Percentiles rank a stretch among this genome's conserved stretches.
phyloP scores from a whole-genome alignment of 2,888 invertebrate genomes.

The Epistrophella euchroma region DNA sequence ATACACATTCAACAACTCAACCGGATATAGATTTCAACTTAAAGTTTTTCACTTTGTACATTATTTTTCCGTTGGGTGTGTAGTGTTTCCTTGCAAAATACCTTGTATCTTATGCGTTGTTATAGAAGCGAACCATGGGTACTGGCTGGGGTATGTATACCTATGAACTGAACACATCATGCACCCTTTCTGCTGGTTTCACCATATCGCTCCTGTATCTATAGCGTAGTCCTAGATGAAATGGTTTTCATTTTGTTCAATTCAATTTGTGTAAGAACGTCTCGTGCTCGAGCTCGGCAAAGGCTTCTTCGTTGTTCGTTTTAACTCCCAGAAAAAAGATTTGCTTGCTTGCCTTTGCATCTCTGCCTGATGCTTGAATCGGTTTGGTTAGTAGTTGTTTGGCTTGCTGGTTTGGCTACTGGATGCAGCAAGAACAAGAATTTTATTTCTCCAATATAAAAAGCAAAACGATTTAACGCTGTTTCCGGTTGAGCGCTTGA shows the following conservation, averaged over 20 bases:
- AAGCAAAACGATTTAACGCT: constrained; percentile 59
- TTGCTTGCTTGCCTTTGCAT: constrained; percentile 10
- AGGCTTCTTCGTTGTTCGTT: constrained; percentile 8
- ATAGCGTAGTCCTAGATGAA: constrained; percentile 38
- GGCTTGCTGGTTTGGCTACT: constrained; percentile 45
- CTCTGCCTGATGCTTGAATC: neutral
- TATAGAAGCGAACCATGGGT: constrained; percentile 1
- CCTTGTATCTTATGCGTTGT: constrained; percentile 18
- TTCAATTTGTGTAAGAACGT: constrained; percentile 66
- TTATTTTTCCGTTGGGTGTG: constrained; percentile 56
- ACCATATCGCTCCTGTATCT: neutral
- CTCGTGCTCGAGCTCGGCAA: constrained; percentile 33
- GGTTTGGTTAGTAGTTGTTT: constrained; percentile 33
- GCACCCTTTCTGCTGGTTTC: constrained; percentile 16
- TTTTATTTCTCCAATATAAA: constrained; percentile 54
- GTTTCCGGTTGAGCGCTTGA: constrained; percentile 45
- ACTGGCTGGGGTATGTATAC: neutral
- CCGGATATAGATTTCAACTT: constrained; percentile 72
- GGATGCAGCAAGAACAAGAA: constrained; percentile 34
- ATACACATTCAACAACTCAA: constrained; percentile 62
- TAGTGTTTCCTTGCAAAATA: constrained; percentile 25
- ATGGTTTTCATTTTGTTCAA: constrained; percentile 65
- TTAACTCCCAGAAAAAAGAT: neutral
- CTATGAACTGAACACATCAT: constrained; percentile 9
- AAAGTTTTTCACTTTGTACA: constrained; percentile 57